Evolutionary conservation across 2,888 invertebrate species (phyloP).

Genomic region (Tromatobia lineatoria): DNA sequence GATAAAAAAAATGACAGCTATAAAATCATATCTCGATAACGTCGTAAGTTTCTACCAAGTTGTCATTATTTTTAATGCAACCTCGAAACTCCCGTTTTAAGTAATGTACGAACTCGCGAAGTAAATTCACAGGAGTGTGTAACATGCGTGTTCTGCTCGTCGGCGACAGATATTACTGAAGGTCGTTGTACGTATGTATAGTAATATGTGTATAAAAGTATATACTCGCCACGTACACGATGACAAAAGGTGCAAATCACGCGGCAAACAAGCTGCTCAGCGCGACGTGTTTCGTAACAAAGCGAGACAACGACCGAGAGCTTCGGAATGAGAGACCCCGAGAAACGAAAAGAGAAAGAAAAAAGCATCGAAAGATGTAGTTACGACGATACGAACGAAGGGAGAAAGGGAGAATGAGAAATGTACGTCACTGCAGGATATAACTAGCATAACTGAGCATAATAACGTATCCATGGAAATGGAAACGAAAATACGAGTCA

Average conservation of each 20-base stretch:
- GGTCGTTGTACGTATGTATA: constrained; percentile 60
- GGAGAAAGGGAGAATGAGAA: constrained; percentile 7
- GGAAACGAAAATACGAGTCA: neutral
- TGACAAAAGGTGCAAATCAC: constrained; percentile 74
- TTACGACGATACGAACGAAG: constrained; percentile 13
- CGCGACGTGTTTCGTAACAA: constrained; percentile 71
- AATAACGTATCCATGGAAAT: neutral
- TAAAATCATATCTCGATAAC: neutral
- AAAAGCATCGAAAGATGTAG: constrained; percentile 30
- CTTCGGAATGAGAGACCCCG: constrained; percentile 38
- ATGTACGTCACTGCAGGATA: constrained; percentile 14
- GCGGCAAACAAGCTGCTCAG: constrained; percentile 73
- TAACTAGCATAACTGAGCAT: constrained; percentile 7
- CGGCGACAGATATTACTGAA: constrained; percentile 31
- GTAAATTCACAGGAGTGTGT: constrained; percentile 19
- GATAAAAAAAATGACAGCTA: neutral
- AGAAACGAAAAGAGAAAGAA: constrained; percentile 52
- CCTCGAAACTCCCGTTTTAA: constrained; percentile 40
- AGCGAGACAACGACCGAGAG: constrained; percentile 63
- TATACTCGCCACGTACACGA: constrained; percentile 46
- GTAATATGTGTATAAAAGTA: constrained; percentile 12
- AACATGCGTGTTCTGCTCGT: constrained; percentile 5
- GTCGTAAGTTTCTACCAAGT: constrained; percentile 1
- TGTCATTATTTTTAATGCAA: constrained; percentile 33
- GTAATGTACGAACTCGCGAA: constrained; percentile 32